A percentile compares a stretch with the other conserved stretches of the same genome.
Evolutionary conservation across 2,888 invertebrate species (phyloP).

Genomic region (Hyposoter dolosus): DNA sequence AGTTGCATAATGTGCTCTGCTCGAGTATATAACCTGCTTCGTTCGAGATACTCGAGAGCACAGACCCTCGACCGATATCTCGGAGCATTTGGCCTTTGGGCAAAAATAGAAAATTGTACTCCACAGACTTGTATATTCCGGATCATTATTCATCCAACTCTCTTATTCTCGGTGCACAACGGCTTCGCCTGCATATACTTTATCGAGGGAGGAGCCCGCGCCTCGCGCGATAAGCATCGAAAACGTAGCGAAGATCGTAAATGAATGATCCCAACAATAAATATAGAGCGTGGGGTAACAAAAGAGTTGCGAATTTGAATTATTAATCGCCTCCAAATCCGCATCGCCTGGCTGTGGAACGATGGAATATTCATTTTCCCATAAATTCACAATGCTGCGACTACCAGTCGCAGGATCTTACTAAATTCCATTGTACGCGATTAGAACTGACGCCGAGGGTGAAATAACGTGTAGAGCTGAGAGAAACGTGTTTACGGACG

Average conservation of each 20-base stretch:
- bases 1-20: background rate
- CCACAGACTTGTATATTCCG: background rate
- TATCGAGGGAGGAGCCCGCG: background rate
- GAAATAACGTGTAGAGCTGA: background rate
- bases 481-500: constrained; percentile 1
- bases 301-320: background rate
- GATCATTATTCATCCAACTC: background rate
- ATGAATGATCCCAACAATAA: background rate
- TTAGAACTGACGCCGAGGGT: background rate
- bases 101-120: background rate
- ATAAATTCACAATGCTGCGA: background rate
- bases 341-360: background rate
- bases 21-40: background rate
- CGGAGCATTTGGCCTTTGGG: background rate
- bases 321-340: too few species aligned
- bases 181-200: background rate
- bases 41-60: background rate
- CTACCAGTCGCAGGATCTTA: background rate
- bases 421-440: background rate
- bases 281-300: background rate
- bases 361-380: background rate
- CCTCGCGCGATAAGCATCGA: background rate
- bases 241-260: background rate
- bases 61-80: background rate
- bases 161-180: background rate